Evolutionary conservation across 2,888 invertebrate genomes (phyloP), one percentile per base, ranked within the genome.

Genomic region (Timema podura): DNA sequence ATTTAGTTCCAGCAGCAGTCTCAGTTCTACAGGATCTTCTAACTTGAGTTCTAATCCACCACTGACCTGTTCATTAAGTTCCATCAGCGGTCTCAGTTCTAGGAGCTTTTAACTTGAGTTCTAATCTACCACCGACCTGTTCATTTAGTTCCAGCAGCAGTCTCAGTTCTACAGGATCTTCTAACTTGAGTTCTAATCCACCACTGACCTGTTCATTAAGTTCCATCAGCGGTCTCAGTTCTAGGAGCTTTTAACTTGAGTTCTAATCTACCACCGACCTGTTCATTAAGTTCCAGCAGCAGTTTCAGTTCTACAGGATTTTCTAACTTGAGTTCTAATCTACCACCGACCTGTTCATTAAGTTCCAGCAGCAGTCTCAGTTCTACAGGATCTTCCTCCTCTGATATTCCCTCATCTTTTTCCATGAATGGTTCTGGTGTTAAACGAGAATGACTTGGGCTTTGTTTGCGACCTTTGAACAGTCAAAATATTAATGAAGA

Each of bases 71-170:
- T 96, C 95, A 79, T 92, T 92, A 65, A 95, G 85, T 81, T 96
- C 96, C 68, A 96, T 83, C 75, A 95, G 88, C 57, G 96, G 85
- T 77, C 93, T 89, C 71, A 95, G 82, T 80, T 96, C 95, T 30
- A 91, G 30, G 30, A 30, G 1, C 30, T 30, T 30, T 3, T 30
- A 30, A 3, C 30, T 30, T 30, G 30, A 30, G 30, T 30, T 30
- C 30, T 30, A 30, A 30, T 30, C 30, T 30, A 30, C 30, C 30
- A 30, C 30, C 49, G 80, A 87, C 88, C 84, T 94, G 93, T 81
- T 96, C 95, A 79, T 92, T 92, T 65, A 95, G 85, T 81, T 96
- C 96, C 68, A 96, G 83, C 75, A 95, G 88, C 57, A 96, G 85
- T 77, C 93, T 89, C 71, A 95, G 82, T 80, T 96, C 95, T 30